Base-by-base conservation (phyloP, 2,113 vertebrate species). In the Odocoileus hemionus region DNA sequence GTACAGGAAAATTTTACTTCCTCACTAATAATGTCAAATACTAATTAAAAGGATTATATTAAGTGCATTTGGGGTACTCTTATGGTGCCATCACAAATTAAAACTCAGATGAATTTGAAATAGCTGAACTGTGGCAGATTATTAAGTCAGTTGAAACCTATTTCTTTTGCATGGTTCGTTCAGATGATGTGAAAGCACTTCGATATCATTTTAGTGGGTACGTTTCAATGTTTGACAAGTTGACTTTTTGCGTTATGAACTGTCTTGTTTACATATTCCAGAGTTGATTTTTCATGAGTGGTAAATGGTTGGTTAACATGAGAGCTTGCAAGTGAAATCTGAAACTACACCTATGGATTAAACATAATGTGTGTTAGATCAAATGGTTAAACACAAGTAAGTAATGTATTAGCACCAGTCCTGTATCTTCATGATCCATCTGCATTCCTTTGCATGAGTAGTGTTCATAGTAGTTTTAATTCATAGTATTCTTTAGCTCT, bases 401-500 rank as follows among this genome's bases (percentile, higher is more conserved):
- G 70, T 43, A 55, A 33, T 43, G 3, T 47, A 33, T 61, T 64
- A 61, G 55, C 33, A 67, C 55, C 1, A 8, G 26, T 52, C 86
- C 61, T 70, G 13, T 58, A 54, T 89, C 52, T 17, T 67, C 58
- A 86, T 55, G 88, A 91, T 84, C 85, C 95, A 80, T 36, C 39
- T 93, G 82, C 91, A 94, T 98, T 98, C 50, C 76, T 97, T 91
- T 47, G 26, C 70, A 52, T 80, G 89, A 95, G 96, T n/a, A 97
- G 89, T 84, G 30, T 95, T 98, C 98, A 93, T 86, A 97, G 97
- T 93, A 95, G 74, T 94, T 98, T 98, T 98, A 97, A 98, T 91
- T 95, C 64, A 30, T 96, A 97, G 89, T 82, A 19, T 98, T 98
- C 86, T 98, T 98, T 95, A 83, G 93, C 83, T 98, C 98, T 78